Evolutionary conservation across 2,113 vertebrate species (phyloP), one percentile per base, ranked within the genome.

Genomic region (Erythrocercus mccallii): DNA sequence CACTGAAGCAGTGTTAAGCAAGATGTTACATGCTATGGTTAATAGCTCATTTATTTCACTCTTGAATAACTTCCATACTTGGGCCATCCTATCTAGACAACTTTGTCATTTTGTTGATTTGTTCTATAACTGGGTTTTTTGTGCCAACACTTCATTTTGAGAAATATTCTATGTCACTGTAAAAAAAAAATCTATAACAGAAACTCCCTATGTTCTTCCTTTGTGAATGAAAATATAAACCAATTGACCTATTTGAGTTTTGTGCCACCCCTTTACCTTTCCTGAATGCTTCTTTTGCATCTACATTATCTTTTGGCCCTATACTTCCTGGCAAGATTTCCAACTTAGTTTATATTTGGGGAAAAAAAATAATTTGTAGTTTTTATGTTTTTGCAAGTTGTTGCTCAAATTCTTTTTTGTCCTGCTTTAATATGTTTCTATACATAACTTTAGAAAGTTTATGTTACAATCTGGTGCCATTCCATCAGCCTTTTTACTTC

Each of bases 41-140:
- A 96, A 92, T 79, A 92, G 62, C 74, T 93, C 53, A 27, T 94
- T 96, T 93, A 88, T 91, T 92, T 90, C 79, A 31, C 58, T 88
- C 74, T 72, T 94, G 65, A 93, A 61, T 76, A 72, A 48, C 37
- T 71, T 79, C 87, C 81, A 91, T 58, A 65, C 30, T 94, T 61
- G 53, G 93, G 74, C 66, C 92, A 72, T 50, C 44, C 71, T 81
- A 85, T 72, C 74, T 57, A 80, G 78, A 87, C 57, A 66, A 79
- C 22, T 58, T 60, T 70, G 88, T 81, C 27, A 81, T 94, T 87
- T 64, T 62, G 56, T 81, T 92, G 51, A 73, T 87, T 86, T 94
- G 38, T 66, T 71, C 56, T 81, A 17, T 69, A 60, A 68, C 23
- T 61, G 42, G 31, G 6, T 0, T 25, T 79, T 72, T 57, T 61